Conservation (phyloP, 2,888 invertebrate species). For the Nomada flava region DNA sequence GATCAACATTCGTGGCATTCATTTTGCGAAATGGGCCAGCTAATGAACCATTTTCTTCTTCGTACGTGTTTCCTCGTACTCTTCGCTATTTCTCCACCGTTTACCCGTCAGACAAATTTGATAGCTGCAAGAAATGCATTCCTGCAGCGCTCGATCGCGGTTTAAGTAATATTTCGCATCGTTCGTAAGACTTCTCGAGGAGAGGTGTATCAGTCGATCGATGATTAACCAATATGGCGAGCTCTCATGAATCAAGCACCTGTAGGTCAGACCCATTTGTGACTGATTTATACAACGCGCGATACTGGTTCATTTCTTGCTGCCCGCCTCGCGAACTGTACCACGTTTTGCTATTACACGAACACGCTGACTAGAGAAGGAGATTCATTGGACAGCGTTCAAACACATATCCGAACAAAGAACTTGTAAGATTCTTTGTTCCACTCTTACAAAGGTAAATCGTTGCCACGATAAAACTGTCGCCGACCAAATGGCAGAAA, state of each 20-base stretch:
- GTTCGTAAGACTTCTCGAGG: constrained; percentile 40
- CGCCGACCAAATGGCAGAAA: background rate
- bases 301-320: constrained; percentile 28
- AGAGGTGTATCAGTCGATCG: constrained; percentile 45
- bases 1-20: constrained; percentile 19
- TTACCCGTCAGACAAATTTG: background rate
- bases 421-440: constrained; percentile 25
- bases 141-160: background rate
- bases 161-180: constrained; percentile 26
- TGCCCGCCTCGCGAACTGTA: constrained; percentile 27
- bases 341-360: constrained; percentile 39
- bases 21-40: constrained; percentile 11
- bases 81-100: background rate
- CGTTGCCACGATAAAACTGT: constrained; percentile 38
- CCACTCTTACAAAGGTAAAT: constrained; percentile 15
- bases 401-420: constrained; percentile 17
- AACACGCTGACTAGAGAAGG: constrained; percentile 3
- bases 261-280: constrained; percentile 46
- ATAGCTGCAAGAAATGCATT: background rate
- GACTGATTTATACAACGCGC: constrained; percentile 52
- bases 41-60: background rate
- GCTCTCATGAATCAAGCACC: constrained; percentile 52
- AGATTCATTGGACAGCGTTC: constrained; percentile 43
- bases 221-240: constrained; percentile 48
- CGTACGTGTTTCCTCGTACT: background rate